Percentiles rank a stretch among this genome's conserved stretches.
Conservation (phyloP, 2,888 invertebrate species). For the Acronicta psi region DNA sequence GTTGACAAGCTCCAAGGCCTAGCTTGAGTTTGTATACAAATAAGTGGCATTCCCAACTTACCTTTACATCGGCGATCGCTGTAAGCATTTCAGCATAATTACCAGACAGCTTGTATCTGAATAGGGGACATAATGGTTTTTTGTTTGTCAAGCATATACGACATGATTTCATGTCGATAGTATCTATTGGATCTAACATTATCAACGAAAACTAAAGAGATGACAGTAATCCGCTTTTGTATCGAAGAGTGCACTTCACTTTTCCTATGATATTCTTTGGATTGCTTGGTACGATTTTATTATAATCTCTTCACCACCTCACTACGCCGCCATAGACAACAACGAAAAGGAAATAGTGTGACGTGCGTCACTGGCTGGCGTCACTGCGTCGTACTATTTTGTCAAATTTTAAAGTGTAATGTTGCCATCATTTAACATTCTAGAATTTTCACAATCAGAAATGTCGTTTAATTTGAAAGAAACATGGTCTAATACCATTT, state of each 20-base stretch:
- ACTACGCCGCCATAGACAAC: slow-evolving; percentile 59
- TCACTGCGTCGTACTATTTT: too few relatives aligned
- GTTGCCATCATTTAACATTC: slow-evolving; percentile 24
- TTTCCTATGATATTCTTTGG: slow-evolving; percentile 49
- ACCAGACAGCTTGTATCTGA: slow-evolving; percentile 84
- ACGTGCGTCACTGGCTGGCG: too few relatives aligned
- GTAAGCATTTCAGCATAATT: slow-evolving; percentile 88
- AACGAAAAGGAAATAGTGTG: slow-evolving; percentile 39
- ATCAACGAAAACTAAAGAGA: slow-evolving; percentile 65
- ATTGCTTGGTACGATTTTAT: slow-evolving; percentile 50
- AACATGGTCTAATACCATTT: too few relatives aligned
- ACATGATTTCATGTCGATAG: slow-evolving; percentile 79
- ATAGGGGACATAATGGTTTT: slow-evolving; percentile 82
- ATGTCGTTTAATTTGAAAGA: too few relatives aligned
- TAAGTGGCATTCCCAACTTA: slow-evolving; percentile 53
- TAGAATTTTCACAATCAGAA: not conserved
- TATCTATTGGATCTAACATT: slow-evolving; percentile 72
- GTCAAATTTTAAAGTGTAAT: slow-evolving; percentile 24
- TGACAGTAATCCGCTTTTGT: slow-evolving; percentile 63
- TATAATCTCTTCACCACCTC: slow-evolving; percentile 52
- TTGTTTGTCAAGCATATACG: slow-evolving; percentile 82
- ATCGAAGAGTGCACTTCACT: slow-evolving; percentile 63
- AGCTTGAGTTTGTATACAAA: slow-evolving; percentile 31
- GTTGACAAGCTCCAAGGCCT: slow-evolving; percentile 23
- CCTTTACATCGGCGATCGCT: slow-evolving; percentile 85